Percentiles rank a stretch among this genome's conserved stretches.
Evolutionary conservation across 2,888 invertebrate genomes (phyloP).

Genomic region (Miltochrista miniata): DNA sequence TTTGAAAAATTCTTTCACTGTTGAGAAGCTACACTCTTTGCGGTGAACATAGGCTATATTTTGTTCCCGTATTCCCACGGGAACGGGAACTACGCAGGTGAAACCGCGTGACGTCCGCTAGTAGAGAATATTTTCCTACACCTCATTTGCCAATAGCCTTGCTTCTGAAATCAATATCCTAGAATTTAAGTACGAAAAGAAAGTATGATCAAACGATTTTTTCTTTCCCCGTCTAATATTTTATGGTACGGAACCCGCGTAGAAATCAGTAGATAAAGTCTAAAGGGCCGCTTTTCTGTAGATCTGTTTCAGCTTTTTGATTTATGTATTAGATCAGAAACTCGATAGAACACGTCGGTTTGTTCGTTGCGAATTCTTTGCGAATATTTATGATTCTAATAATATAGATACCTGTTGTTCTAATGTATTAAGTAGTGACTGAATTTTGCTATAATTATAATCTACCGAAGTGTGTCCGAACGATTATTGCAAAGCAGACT

Average conservation of each 20-base stretch:
- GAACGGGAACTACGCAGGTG: no score
- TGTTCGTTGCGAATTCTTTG: slow-evolving; percentile 10
- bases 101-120: no score
- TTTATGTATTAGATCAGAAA: slow-evolving; percentile 56
- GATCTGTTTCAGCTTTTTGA: slow-evolving; percentile 60
- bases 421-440: no score
- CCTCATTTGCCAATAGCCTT: background rate
- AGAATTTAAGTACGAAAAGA: slow-evolving; percentile 10
- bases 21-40: no score
- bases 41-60: no score
- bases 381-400: background rate
- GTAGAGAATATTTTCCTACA: background rate
- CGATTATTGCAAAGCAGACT: no score
- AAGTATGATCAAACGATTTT: slow-evolving; percentile 12
- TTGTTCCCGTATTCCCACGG: no score
- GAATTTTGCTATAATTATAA: no score
- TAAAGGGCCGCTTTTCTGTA: slow-evolving; percentile 59
- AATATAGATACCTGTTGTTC: no score
- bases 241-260: slow-evolving; percentile 19
- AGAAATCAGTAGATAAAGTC: slow-evolving; percentile 44
- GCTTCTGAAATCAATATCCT: slow-evolving; percentile 12
- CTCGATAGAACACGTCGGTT: slow-evolving; percentile 35
- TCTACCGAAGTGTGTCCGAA: no score
- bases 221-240: slow-evolving; percentile 12
- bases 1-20: no score